A percentile compares a stretch with the other conserved stretches of the same genome.
Conservation (phyloP, 2,888 invertebrate species). For the Tipula lateralis region DNA sequence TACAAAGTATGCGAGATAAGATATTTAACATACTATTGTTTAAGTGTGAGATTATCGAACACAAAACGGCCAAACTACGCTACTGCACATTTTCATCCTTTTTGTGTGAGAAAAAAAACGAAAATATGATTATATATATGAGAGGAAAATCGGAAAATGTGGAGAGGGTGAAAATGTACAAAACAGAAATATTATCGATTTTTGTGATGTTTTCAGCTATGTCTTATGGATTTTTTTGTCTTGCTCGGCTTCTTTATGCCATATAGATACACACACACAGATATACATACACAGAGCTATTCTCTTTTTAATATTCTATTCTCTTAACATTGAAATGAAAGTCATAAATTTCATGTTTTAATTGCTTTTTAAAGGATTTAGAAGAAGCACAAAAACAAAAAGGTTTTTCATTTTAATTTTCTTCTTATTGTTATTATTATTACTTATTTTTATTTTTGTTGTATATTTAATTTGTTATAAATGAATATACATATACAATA, state of each 20-base stretch:
- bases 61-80: neutral
- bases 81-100: neutral
- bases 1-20: no score
- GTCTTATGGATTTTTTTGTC: neutral
- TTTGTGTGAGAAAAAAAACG: neutral
- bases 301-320: conserved; percentile 28
- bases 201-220: conserved; percentile 26
- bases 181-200: conserved; percentile 20
- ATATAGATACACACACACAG: neutral
- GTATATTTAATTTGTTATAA: conserved; percentile 11
- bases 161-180: neutral
- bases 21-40: neutral
- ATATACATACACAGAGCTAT: neutral
- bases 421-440: neutral
- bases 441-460: neutral
- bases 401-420: neutral
- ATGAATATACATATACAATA: neutral
- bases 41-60: neutral
- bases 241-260: neutral
- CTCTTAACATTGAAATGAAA: conserved; percentile 29
- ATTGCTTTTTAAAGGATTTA: conserved; percentile 29
- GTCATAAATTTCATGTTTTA: conserved; percentile 29
- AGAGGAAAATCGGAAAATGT: neutral
- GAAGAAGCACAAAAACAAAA: conserved; percentile 26
- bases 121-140: conserved; percentile 20